A percentile compares a stretch with the other conserved stretches of the same genome.
phyloP scores from a whole-genome alignment of 1,140 invertebrate genomes.

The Brachystomella parvula region DNA sequence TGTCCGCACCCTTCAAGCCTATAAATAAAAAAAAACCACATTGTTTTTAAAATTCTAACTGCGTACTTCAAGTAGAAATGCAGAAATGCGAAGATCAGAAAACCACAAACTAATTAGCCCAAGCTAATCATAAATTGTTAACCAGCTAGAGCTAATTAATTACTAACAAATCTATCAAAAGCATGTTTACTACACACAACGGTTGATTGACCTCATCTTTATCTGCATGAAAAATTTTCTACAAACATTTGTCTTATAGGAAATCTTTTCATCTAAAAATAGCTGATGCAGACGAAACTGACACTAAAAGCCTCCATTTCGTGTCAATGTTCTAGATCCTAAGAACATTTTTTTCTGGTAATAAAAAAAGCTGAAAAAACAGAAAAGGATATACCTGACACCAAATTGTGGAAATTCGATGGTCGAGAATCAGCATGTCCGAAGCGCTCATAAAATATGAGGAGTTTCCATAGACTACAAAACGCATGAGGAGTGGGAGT shows the following conservation, averaged over 20 bases:
- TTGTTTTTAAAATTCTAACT: neutral
- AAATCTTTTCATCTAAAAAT: neutral
- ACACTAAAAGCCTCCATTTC: neutral
- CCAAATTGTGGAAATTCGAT: conserved; percentile 64
- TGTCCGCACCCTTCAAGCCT: neutral
- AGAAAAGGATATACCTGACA: conserved; percentile 54
- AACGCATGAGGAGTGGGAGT: conserved; percentile 58
- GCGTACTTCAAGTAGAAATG: neutral
- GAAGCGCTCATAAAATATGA: conserved; percentile 46
- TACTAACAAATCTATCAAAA: neutral
- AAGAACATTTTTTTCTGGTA: neutral
- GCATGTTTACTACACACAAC: too few relatives aligned
- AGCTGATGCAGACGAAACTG: neutral
- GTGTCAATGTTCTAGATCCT: neutral
- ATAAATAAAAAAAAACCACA: neutral
- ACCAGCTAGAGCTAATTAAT: neutral
- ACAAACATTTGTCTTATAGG: neutral
- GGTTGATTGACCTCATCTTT: neutral
- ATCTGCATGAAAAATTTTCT: neutral
- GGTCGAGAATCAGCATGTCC: conserved; percentile 64
- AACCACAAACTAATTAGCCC: neutral
- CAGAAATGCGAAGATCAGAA: neutral
- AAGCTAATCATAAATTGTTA: neutral
- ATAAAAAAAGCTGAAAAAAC: neutral
- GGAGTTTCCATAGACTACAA: conserved; percentile 52